phyloP scores from a whole-genome alignment of 35 echinoderm and acorn worm species.

The Holothuria glaberrima region DNA sequence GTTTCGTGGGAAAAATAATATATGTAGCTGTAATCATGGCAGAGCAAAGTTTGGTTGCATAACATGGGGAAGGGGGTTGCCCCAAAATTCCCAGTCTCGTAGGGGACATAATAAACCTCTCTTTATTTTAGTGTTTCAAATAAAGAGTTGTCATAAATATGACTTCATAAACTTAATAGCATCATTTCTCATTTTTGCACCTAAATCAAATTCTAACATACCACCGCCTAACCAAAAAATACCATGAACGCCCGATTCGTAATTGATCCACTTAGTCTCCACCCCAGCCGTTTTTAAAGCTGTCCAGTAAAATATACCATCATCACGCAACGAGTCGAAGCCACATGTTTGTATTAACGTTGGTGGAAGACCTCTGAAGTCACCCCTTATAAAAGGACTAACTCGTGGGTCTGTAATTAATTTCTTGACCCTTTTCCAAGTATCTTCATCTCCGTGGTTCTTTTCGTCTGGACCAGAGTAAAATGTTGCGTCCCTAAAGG shows the following conservation, averaged over 20 bases:
- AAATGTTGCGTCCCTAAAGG: conserved; percentile 46
- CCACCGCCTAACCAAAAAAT: conserved; percentile 3
- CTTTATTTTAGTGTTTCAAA: too few relatives aligned
- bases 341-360: conserved; percentile 75
- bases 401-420: conserved; percentile 34
- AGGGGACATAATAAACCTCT: too few relatives aligned
- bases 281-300: conserved; percentile 65
- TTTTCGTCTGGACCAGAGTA: neutral
- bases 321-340: conserved; percentile 79
- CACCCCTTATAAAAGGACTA: conserved; percentile 51
- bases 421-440: conserved; percentile 42
- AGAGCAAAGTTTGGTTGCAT: too few relatives aligned
- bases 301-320: conserved; percentile 75
- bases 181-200: conserved; percentile 12
- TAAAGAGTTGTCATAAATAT: neutral
- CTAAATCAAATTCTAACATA: conserved; percentile 20
- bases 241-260: conserved; percentile 64
- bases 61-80: too few relatives aligned
- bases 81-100: too few relatives aligned
- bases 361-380: conserved; percentile 65
- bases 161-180: neutral
- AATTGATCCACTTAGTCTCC: conserved; percentile 63
- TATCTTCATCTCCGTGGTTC: neutral
- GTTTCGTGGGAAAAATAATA: too few relatives aligned
- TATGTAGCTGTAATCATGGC: too few relatives aligned